phyloP scores from a whole-genome alignment of 2,888 invertebrate species.

The Pollenia labialis region DNA sequence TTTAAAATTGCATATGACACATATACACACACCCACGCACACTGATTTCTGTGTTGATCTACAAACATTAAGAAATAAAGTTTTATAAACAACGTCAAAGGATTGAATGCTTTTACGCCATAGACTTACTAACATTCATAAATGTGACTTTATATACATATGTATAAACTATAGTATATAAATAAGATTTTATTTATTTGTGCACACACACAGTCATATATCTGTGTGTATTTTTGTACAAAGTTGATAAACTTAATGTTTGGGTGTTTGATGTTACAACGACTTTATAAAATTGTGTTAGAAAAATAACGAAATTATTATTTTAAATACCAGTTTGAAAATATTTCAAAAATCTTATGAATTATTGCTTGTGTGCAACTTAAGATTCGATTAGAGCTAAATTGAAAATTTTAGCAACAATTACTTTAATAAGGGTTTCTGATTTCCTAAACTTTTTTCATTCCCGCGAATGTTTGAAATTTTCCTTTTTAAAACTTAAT shows the following conservation, averaged over 20 bases:
- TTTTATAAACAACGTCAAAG: constrained; percentile 52
- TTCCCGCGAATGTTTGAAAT: too few relatives aligned
- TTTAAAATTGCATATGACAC: constrained; percentile 52
- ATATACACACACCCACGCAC: background rate
- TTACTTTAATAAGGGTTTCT: too few relatives aligned
- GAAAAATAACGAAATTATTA: background rate
- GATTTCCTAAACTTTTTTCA: too few relatives aligned
- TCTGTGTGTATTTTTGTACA: background rate
- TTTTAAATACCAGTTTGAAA: background rate
- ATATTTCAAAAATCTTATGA: constrained; percentile 14
- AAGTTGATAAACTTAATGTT: constrained; percentile 4
- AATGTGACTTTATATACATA: background rate
- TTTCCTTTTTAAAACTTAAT: too few relatives aligned
- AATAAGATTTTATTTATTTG: background rate
- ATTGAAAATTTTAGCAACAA: background rate
- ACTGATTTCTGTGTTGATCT: background rate
- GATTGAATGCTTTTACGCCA: constrained; percentile 28
- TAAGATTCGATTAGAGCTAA: background rate
- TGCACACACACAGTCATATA: background rate
- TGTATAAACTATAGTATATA: too few relatives aligned
- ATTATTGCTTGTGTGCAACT: background rate
- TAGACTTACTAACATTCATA: background rate
- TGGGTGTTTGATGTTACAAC: background rate
- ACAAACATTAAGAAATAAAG: constrained; percentile 37
- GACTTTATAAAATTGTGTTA: background rate